Conservation (phyloP, 23 tunicate species). For the Trididemnum clinides region DNA sequence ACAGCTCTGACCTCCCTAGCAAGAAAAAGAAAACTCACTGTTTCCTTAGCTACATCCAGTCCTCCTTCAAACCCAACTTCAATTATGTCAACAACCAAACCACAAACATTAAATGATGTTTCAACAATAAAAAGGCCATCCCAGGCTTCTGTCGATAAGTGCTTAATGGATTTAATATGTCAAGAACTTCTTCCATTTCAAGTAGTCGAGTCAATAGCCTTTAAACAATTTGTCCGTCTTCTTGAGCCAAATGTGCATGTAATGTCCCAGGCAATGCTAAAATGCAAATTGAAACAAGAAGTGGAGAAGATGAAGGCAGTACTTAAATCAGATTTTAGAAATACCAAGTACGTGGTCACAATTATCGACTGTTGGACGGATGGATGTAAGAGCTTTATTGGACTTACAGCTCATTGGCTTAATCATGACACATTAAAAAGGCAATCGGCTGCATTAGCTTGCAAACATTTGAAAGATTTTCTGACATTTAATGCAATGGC, state of each 20-base stretch:
- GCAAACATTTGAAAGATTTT: not conserved
- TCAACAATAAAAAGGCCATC: no score
- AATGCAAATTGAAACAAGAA: not conserved
- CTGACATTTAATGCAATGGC: not conserved
- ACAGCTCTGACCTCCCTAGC: no score
- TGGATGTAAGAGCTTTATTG: not conserved
- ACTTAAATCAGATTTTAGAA: not conserved
- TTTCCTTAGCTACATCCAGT: no score
- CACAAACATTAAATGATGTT: no score
- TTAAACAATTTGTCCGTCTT: no score
- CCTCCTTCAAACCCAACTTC: no score
- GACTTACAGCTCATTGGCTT: not conserved
- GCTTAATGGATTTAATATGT: no score
- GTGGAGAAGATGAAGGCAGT: not conserved
- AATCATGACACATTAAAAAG: not conserved
- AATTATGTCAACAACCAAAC: no score
- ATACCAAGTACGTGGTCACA: not conserved
- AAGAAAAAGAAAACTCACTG: no score
- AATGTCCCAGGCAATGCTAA: not conserved
- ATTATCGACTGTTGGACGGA: not conserved
- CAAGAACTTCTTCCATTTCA: no score
- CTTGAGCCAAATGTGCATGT: not conserved
- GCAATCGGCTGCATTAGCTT: not conserved
- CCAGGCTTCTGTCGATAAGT: no score
- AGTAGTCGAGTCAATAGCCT: no score